Percentiles rank a stretch among this genome's conserved stretches.
Evolutionary conservation across 2,113 vertebrate genomes (phyloP).

Genomic region (Psammodynastes pulverulentus): DNA sequence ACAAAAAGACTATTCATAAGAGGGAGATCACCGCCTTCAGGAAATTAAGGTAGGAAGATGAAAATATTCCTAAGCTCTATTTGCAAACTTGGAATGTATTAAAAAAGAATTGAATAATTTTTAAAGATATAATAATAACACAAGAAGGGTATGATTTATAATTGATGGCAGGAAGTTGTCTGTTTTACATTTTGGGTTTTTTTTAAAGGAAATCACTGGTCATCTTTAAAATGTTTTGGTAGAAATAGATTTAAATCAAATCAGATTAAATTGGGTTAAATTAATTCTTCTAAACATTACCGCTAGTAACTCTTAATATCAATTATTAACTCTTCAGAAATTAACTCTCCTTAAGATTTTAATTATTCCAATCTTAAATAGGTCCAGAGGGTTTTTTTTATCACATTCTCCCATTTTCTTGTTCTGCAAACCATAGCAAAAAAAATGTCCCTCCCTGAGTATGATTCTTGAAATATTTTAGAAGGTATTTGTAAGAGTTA

Average conservation of each 20-base stretch:
- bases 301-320: neutral
- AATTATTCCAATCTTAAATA: neutral
- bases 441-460: neutral
- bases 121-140: neutral
- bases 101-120: neutral
- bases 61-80: neutral
- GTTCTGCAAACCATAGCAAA: neutral
- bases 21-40: neutral
- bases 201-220: neutral
- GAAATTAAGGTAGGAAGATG: neutral
- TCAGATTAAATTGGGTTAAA: neutral
- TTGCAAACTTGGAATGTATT: neutral
- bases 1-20: neutral
- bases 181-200: neutral
- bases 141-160: neutral
- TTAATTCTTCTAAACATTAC: neutral
- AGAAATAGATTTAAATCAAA: neutral
- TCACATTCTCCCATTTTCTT: neutral
- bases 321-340: neutral
- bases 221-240: neutral
- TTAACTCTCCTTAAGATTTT: neutral
- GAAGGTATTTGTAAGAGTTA: neutral
- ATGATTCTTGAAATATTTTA: neutral
- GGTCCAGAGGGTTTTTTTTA: neutral
- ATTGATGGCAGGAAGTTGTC: neutral